These are phyloP conservation scores for Cotesia vestalis DNA, from an alignment of 1,140 invertebrate genomes.

Conservation along the genomic window DNA sequence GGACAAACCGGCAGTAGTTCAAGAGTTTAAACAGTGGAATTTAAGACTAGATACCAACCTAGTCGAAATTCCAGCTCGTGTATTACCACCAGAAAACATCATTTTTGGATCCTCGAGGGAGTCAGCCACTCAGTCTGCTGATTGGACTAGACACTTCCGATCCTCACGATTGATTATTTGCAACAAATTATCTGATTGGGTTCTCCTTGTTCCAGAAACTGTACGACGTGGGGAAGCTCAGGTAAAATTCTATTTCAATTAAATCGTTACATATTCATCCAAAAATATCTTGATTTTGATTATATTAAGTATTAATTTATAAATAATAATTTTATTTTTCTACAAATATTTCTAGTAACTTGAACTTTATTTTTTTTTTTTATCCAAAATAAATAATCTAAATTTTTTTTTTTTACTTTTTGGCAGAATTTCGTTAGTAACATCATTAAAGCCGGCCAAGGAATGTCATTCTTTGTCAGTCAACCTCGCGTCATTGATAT, in stretches of 20 bases:
- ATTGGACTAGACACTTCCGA: constrained; percentile 15
- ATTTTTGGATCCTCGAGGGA: neutral
- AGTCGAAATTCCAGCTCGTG: constrained; percentile 51
- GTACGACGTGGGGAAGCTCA: neutral
- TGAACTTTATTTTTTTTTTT: neutral
- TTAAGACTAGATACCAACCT: constrained; percentile 69
- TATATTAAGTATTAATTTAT: neutral
- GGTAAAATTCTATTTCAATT: neutral
- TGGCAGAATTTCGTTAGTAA: neutral
- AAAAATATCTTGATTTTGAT: neutral
- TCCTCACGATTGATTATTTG: neutral
- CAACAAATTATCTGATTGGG: neutral
- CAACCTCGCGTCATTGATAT: constrained; percentile 38
- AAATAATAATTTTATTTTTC: neutral
- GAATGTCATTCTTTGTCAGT: constrained; percentile 55
- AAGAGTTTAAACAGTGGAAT: constrained; percentile 72
- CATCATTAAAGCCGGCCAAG: neutral
- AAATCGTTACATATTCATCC: too few species aligned
- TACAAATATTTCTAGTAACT: neutral
- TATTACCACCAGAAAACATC: constrained; percentile 2
- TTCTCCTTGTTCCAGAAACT: constrained; percentile 8
- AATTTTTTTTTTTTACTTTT: neutral
- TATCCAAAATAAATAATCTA: neutral
- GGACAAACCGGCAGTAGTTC: constrained; percentile 61
- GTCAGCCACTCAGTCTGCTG: neutral